phyloP scores from a whole-genome alignment of 2,797 vertebrate genomes.

The Acomys russatus region DNA sequence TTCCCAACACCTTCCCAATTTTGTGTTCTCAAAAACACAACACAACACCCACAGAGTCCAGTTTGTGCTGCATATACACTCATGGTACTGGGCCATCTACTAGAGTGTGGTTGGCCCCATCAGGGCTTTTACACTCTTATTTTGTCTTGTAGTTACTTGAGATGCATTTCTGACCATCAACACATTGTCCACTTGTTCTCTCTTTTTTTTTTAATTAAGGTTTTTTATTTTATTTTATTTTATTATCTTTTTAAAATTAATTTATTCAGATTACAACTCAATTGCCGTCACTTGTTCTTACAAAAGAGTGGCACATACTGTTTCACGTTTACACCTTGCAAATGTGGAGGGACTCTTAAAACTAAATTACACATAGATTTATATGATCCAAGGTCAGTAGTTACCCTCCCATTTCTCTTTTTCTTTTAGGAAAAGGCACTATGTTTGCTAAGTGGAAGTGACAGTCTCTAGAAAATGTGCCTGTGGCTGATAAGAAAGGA shows the following conservation, averaged over 20 bases:
- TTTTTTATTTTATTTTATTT: too few relatives aligned
- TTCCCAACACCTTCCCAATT: too few relatives aligned
- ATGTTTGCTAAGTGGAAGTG: constrained; percentile 14
- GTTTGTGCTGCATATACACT: not conserved
- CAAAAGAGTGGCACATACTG: not conserved
- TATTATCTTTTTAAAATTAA: too few relatives aligned
- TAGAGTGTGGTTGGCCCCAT: not conserved
- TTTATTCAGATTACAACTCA: too few relatives aligned
- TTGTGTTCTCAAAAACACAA: not conserved
- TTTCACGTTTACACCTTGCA: not conserved
- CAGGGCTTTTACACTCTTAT: not conserved
- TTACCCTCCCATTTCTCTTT: not conserved
- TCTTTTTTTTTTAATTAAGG: not conserved
- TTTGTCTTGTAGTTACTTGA: not conserved
- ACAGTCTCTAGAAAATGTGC: constrained; percentile 56
- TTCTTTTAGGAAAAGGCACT: not conserved
- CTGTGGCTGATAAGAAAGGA: constrained; percentile 40
- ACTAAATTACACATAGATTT: not conserved
- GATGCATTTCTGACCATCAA: not conserved
- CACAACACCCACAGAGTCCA: too few relatives aligned
- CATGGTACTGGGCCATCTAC: too few relatives aligned
- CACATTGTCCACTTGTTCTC: not conserved
- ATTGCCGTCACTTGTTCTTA: not conserved
- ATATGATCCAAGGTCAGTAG: constrained; percentile 4
- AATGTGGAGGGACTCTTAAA: constrained; percentile 8